Conservation (phyloP, 2,888 invertebrate genomes). For the Spicauda simplicius region DNA sequence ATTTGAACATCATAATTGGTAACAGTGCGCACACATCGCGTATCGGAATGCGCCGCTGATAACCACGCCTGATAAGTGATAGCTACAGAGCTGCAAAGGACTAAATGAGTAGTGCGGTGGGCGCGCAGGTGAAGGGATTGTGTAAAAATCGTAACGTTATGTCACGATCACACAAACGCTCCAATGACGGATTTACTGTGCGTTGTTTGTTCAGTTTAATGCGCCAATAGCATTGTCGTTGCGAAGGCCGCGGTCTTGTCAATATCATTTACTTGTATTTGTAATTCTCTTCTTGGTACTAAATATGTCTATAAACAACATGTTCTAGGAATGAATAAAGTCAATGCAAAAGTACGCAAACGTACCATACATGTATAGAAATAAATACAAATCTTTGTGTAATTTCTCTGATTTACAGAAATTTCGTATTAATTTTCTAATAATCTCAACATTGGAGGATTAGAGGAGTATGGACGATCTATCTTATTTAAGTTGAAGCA, state of each 20-base stretch:
- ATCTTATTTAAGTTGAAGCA: too few relatives aligned
- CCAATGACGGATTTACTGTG: not conserved
- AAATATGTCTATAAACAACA: too few relatives aligned
- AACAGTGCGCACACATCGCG: not conserved
- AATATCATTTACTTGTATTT: not conserved
- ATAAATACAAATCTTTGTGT: too few relatives aligned
- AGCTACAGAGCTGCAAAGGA: not conserved
- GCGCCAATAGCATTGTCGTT: not conserved
- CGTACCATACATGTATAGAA: too few relatives aligned
- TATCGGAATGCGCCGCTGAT: conserved; percentile 22
- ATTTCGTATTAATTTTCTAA: too few relatives aligned
- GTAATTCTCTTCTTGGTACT: not conserved
- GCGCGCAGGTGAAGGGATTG: conserved; percentile 14
- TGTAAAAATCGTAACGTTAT: conserved; percentile 2
- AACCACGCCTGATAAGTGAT: conserved; percentile 20
- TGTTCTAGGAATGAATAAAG: too few relatives aligned
- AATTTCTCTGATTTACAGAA: too few relatives aligned
- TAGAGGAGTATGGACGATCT: too few relatives aligned
- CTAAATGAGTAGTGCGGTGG: not conserved
- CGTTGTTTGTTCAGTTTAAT: conserved; percentile 6
- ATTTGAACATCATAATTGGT: conserved; percentile 8
- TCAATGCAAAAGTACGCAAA: too few relatives aligned
- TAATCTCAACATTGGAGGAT: too few relatives aligned
- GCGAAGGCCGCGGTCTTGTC: conserved; percentile 7
- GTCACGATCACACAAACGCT: conserved; percentile 9